Conservation (phyloP, 2,888 invertebrate genomes). For the Lycocerus yunnanus region DNA sequence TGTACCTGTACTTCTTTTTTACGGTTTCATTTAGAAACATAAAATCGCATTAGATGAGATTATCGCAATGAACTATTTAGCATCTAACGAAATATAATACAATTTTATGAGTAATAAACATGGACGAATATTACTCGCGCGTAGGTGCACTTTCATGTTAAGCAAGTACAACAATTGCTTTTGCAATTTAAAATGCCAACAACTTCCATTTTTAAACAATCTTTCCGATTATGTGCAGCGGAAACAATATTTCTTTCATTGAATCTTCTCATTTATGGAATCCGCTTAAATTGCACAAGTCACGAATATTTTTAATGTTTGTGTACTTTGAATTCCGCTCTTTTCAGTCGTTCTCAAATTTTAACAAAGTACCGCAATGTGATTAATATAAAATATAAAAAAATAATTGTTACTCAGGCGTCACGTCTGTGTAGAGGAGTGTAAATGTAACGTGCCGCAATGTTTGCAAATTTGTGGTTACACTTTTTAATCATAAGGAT, state of each 20-base stretch:
- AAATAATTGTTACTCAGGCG: conserved; percentile 19
- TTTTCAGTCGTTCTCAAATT: conserved; percentile 11
- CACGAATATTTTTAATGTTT: not conserved
- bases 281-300: not conserved
- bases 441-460: conserved; percentile 21
- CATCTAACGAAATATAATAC: no score
- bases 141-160: conserved; percentile 3
- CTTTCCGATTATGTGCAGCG: not conserved
- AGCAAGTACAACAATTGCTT: conserved; percentile 7
- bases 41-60: not conserved
- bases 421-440: conserved; percentile 23
- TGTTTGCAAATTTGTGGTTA: not conserved
- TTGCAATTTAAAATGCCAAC: conserved; percentile 10
- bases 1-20: not conserved
- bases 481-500: not conserved
- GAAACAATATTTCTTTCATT: not conserved
- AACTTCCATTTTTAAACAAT: conserved; percentile 1
- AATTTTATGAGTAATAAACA: not conserved
- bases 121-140: not conserved
- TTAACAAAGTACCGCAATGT: conserved; percentile 22
- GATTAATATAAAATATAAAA: conserved; percentile 14
- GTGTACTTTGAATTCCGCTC: not conserved
- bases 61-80: not conserved
- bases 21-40: not conserved
- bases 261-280: not conserved